Percentiles rank a stretch among this genome's conserved stretches.
Conservation (phyloP, 1,140 invertebrate genomes). For the Drosophila subpulchrella region DNA sequence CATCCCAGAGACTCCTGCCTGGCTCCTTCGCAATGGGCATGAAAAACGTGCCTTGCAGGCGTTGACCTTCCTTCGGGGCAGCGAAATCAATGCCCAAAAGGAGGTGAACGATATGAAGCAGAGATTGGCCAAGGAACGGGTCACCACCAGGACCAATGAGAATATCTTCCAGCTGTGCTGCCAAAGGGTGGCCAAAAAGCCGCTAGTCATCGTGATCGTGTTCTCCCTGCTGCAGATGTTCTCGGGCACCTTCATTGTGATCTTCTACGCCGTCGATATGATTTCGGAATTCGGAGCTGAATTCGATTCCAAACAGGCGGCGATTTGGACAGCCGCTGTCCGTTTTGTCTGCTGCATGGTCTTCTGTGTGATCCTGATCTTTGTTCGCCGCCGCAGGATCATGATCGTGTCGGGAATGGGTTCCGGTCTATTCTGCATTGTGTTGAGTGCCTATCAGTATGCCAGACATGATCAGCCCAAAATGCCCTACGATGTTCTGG, state of each 20-base stretch:
- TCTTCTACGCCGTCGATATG: constrained; percentile 91
- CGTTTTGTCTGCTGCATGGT: constrained; percentile 88
- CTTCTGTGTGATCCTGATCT: constrained; percentile 87
- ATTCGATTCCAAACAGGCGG: constrained; percentile 86
- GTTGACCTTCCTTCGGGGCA: constrained; percentile 88
- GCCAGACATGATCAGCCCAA: constrained; percentile 79
- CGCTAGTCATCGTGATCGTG: constrained; percentile 88
- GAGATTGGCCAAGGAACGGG: constrained; percentile 85
- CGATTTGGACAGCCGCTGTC: constrained; percentile 88
- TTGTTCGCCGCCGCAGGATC: constrained; percentile 87
- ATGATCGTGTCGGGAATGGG: constrained; percentile 88
- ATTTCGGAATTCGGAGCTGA: constrained; percentile 86
- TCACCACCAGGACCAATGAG: constrained; percentile 84
- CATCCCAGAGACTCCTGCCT: constrained; percentile 90
- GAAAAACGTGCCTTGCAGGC: constrained; percentile 88
- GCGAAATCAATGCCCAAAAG: constrained; percentile 85
- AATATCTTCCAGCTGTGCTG: constrained; percentile 85
- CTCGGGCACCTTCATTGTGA: constrained; percentile 90
- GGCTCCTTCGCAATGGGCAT: constrained; percentile 87
- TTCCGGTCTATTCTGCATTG: constrained; percentile 87
- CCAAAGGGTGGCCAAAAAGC: constrained; percentile 88
- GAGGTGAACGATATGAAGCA: constrained; percentile 67
- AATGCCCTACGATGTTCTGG: constrained; percentile 81
- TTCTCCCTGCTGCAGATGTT: constrained; percentile 90
- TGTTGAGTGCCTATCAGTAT: constrained; percentile 86